A percentile compares a stretch with the other conserved stretches of the same genome.
Conservation (phyloP, 1,140 invertebrate genomes). For the Cheumatopsyche charites region DNA sequence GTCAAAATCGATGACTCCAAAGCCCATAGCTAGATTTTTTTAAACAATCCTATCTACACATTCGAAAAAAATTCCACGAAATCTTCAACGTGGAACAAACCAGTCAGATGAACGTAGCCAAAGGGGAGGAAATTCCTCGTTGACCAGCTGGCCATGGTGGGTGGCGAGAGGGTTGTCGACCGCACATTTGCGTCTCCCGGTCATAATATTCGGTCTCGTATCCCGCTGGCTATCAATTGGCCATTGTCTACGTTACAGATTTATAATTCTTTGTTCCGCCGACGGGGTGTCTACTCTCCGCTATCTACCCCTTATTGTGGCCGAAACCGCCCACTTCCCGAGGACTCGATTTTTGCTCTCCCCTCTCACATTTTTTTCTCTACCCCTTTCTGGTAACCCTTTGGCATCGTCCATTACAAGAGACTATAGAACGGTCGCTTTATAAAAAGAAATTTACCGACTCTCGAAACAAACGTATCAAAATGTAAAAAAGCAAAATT, state of each 20-base stretch:
- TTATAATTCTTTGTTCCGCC: conserved; percentile 48
- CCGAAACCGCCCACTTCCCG: conserved; percentile 21
- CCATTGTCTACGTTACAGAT: conserved; percentile 47
- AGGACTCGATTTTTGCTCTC: neutral
- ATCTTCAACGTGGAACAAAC: too few relatives aligned
- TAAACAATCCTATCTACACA: too few relatives aligned
- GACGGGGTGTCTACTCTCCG: conserved; percentile 14
- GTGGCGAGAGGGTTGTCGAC: neutral
- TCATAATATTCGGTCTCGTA: conserved; percentile 6
- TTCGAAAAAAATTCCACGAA: too few relatives aligned
- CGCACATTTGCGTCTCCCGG: conserved; percentile 35
- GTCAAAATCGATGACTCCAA: too few relatives aligned
- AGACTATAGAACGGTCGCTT: too few relatives aligned
- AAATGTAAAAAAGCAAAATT: too few relatives aligned
- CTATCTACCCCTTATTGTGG: too few relatives aligned
- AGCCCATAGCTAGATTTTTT: too few relatives aligned
- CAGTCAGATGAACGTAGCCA: too few relatives aligned
- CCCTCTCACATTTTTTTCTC: neutral
- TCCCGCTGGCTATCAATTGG: conserved; percentile 44
- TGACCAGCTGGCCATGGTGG: conserved; percentile 17
- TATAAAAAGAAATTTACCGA: too few relatives aligned
- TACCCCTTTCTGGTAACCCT: conserved; percentile 9
- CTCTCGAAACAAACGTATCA: too few relatives aligned
- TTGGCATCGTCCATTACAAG: neutral
- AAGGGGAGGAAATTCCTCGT: neutral